phyloP scores from a whole-genome alignment of 2,797 vertebrate genomes.

The Perodicticus potto region DNA sequence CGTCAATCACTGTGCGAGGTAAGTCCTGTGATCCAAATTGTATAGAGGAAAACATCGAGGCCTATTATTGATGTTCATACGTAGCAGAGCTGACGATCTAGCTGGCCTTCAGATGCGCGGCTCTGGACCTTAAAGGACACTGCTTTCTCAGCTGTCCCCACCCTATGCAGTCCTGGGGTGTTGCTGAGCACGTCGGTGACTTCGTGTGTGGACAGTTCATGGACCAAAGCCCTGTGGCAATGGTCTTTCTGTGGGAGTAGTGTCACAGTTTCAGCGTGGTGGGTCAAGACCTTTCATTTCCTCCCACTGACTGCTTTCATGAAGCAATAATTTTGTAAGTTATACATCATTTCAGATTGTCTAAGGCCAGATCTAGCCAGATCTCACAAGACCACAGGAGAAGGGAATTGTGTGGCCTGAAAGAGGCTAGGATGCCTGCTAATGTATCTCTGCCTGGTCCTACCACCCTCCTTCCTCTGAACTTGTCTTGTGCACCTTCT shows the following conservation, averaged over 20 bases:
- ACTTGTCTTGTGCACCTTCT: neutral
- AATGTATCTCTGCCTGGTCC: neutral
- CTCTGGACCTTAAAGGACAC: too few relatives aligned
- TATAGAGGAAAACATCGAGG: neutral
- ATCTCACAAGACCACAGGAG: neutral
- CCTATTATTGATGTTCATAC: neutral
- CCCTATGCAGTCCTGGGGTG: neutral
- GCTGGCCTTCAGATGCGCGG: neutral
- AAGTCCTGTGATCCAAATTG: neutral
- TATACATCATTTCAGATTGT: neutral
- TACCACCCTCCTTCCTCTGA: neutral
- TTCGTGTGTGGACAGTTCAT: neutral
- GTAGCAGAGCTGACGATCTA: neutral
- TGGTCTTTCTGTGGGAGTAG: neutral
- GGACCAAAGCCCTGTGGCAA: neutral
- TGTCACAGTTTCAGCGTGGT: neutral
- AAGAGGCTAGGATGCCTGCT: neutral
- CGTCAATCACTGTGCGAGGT: neutral
- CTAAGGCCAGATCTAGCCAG: neutral
- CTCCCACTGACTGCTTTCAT: neutral
- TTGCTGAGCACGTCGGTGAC: neutral
- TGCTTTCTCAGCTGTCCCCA: neutral
- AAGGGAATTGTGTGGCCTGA: neutral
- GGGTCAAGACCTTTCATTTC: neutral
- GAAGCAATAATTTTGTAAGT: neutral